These are phyloP conservation scores for Decapterus maruadsi DNA, from an alignment of 2,797 vertebrate genomes.

Conservation along the genomic window DNA sequence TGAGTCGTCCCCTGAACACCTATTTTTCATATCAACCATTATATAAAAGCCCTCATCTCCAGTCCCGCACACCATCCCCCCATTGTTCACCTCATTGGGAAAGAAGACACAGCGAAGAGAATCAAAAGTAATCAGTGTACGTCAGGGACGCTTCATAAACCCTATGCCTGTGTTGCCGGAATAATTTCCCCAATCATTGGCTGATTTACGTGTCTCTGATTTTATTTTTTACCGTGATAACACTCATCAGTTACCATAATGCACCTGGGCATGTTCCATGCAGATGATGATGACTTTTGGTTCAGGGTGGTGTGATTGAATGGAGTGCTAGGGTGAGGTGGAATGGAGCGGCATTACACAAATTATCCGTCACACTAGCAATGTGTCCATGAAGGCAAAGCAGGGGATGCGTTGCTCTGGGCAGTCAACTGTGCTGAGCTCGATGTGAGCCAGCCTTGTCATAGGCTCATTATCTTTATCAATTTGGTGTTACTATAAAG, in stretches of 20 bases:
- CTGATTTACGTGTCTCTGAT: constrained; percentile 78
- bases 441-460: constrained; percentile 51
- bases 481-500: constrained; percentile 54
- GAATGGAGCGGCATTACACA: constrained; percentile 57
- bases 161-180: constrained; percentile 59
- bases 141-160: constrained; percentile 81
- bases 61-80: constrained; percentile 11
- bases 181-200: constrained; percentile 74
- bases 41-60: constrained; percentile 53
- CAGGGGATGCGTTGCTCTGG: constrained; percentile 57
- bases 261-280: constrained; percentile 76
- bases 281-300: constrained; percentile 53
- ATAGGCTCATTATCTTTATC: constrained; percentile 74
- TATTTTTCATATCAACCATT: constrained; percentile 71
- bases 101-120: constrained; percentile 72
- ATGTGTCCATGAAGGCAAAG: constrained; percentile 51
- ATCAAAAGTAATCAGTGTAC: constrained; percentile 78
- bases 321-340: constrained; percentile 53
- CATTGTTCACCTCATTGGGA: constrained; percentile 58
- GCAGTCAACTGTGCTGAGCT: constrained; percentile 65
- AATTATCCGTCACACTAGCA: constrained; percentile 68
- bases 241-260: constrained; percentile 82
- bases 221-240: constrained; percentile 77
- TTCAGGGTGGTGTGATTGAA: constrained; percentile 48
- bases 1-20: constrained; percentile 45